Base-by-base conservation (phyloP, 2,113 vertebrate genomes). In the Leucosticte australis region DNA sequence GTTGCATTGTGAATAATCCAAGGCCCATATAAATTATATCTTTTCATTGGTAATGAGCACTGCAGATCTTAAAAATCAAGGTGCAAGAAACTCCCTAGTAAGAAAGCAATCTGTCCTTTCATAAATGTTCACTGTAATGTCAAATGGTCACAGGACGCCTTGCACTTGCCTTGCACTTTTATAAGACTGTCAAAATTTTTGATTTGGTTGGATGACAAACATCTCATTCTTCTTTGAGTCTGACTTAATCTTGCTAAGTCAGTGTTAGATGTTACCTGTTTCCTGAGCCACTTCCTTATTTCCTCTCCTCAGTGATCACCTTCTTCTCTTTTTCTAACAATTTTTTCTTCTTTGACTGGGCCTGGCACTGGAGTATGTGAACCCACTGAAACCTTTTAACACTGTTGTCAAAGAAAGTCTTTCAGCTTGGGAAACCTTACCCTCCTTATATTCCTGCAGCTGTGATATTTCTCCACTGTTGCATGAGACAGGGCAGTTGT, bases 311-410 rank as follows among this genome's bases (percentile, higher is more conserved):
- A 42, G 27, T 7, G 33, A 60, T 28, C 1, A 2, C 3, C 10
- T 18, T 6, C 23, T 64, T 41, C 44, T 63, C 16, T 41, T 24
- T 83, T 88, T 76, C 49, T n/a, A 67, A 42, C 10, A 16, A 0
- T 28, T 37, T 12, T 46, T 79, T 52, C 9, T 49, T 84, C 80
- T 88, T 60, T 41, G 9, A 3, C 82, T 77, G 14, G 7, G 27
- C 13, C 23, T 47, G 46, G 50, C 50, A 24, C 27, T 39, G 42
- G 11, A 50, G 9, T 35, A 11, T 80, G 84, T 94, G 59, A 80
- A 92, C 35, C 71, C 55, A 62, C 83, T 93, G 63, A 77, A 83
- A 94, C 23, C 35, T 88, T 91, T 92, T 86, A 86, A 24, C 79
- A 56, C 59, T 35, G 5, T 70, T 62, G 53, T 94, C 78, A 90